Base-by-base conservation (phyloP, 2,797 vertebrate genomes). In the Gallirallus australis region DNA sequence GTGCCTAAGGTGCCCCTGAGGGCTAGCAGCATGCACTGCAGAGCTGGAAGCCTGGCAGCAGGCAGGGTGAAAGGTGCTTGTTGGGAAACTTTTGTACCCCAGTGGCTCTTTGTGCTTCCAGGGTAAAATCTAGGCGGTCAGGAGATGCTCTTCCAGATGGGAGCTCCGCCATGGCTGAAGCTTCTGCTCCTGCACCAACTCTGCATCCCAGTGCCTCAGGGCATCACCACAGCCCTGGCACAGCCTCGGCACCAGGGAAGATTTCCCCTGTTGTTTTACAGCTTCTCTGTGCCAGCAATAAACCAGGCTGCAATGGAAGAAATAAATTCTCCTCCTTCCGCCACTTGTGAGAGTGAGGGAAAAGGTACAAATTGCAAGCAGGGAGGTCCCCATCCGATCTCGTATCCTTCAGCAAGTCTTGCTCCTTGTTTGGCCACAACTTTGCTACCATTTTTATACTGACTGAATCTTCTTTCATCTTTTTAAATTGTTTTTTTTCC, bases 251-350 rank as follows among this genome's bases (percentile, higher is more conserved):
- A 15, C 66, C 54, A 42, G 77, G 82, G 48, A 88, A 76, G 70
- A 83, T 73, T 61, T 94, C 56, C 70, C 64, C 80, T 81, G 59
- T 76, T 16, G 12, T 92, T 94, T 95, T 86, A 93, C 1, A 2
- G 72, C 57, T 69, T 84, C 61, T 91, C 68, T 63, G n/a, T 92
- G 82, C 91, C 91, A 86, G 65, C 63, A 79, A 90, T 76, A 94
- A 94, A 94, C 64, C 66, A 59, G 63, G 42, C 87, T 76, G 69
- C 42, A 83, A n/a, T 6, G 28, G 80, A 91, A 87, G 42, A 69
- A 83, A 83, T 61, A 81, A 90, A 70, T 69, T 73, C 75, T 90
- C 52, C 60, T 54, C 12, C 63, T 83, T n/a, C 40, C 64, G 78
- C 80, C 3, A 2, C 35, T 75, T 61, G 13, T 53, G 39, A 70